phyloP scores from a whole-genome alignment of 2,113 vertebrate genomes.

The human region DNA sequence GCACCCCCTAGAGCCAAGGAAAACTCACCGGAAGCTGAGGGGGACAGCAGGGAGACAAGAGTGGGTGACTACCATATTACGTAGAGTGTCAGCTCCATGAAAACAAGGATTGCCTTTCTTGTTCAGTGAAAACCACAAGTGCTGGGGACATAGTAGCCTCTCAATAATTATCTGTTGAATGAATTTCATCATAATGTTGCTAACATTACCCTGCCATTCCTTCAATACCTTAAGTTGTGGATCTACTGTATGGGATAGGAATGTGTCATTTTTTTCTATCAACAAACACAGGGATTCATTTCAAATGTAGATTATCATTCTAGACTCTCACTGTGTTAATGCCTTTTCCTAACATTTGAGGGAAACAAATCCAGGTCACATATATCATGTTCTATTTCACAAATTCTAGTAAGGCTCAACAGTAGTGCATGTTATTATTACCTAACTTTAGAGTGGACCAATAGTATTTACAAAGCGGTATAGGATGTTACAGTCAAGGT shows the following conservation, averaged over 20 bases:
- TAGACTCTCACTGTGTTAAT: background rate
- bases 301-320: background rate
- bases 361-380: background rate
- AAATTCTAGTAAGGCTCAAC: conserved; percentile 20
- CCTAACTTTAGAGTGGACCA: background rate
- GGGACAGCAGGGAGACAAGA: background rate
- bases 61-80: background rate
- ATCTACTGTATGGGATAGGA: conserved; percentile 21
- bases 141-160: background rate
- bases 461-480: background rate
- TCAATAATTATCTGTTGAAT: background rate
- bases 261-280: background rate
- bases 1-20: background rate
- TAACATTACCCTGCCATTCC: conserved; percentile 45
- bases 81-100: background rate
- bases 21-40: background rate
- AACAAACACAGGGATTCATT: background rate
- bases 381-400: background rate
- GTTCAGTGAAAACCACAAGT: background rate
- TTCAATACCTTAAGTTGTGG: conserved; percentile 5
- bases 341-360: conserved; percentile 41
- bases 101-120: background rate
- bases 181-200: background rate
- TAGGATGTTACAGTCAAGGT: background rate
- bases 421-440: conserved; percentile 40